phyloP scores from a whole-genome alignment of 2,797 vertebrate genomes.

The Bovichtus diacanthus region DNA sequence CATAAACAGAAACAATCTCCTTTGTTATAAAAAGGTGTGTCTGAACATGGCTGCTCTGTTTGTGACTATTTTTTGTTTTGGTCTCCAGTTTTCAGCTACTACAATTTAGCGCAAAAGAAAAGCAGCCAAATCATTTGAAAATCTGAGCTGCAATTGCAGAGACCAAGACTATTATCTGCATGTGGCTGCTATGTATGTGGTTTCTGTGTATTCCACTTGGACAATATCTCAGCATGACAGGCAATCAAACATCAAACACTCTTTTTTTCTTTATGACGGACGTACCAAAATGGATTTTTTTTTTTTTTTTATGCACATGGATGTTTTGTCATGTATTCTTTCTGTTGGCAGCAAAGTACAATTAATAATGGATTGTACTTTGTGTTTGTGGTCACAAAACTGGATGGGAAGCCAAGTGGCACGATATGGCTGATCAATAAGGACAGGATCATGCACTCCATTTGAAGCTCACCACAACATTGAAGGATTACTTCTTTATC shows the following conservation, averaged over 20 bases:
- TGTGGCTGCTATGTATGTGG: not conserved
- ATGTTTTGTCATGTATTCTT: constrained; percentile 12
- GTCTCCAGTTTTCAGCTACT: not conserved
- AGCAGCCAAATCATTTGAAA: constrained; percentile 9
- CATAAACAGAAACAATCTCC: not conserved
- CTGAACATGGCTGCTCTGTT: not conserved
- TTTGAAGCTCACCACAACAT: constrained; percentile 9
- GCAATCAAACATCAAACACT: not conserved
- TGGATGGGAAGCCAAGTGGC: constrained; percentile 9
- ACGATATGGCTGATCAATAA: constrained; percentile 21
- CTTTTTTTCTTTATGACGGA: not conserved
- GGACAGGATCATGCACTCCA: not conserved
- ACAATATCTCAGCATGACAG: not conserved
- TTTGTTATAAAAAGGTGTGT: not conserved
- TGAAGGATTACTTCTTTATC: not conserved
- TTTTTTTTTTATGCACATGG: not conserved
- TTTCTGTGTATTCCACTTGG: constrained; percentile 3
- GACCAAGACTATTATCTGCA: not conserved
- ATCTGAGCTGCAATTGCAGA: not conserved
- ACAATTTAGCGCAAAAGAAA: constrained; percentile 5
- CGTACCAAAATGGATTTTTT: not conserved
- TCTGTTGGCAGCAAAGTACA: constrained; percentile 6
- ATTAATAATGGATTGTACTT: constrained; percentile 1
- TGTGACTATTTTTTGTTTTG: constrained; percentile 8
- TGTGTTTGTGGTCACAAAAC: constrained; percentile 17